A percentile compares a stretch with the other conserved stretches of the same genome.
phyloP scores from a whole-genome alignment of 2,113 vertebrate species.

The Salminus brasiliensis region DNA sequence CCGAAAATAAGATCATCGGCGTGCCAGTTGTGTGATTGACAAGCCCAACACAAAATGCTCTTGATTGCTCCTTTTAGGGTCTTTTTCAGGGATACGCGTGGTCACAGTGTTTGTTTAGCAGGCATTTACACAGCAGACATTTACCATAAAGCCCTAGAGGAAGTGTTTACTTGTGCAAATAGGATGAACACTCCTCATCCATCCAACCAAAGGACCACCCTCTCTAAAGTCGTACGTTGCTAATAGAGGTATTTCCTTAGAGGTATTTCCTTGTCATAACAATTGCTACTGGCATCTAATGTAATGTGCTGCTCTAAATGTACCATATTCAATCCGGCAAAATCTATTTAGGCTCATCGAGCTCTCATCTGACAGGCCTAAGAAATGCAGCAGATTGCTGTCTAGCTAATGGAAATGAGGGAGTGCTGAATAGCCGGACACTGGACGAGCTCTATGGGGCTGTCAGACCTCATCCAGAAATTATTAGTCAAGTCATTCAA shows the following conservation, averaged over 20 bases:
- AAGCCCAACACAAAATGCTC: neutral
- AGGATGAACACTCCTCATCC: neutral
- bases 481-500: conserved; percentile 60
- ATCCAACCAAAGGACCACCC: neutral
- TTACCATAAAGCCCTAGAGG: neutral
- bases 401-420: conserved; percentile 54
- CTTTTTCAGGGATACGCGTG: neutral
- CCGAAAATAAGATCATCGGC: neutral
- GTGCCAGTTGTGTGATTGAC: neutral
- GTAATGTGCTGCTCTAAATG: conserved; percentile 30
- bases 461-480: conserved; percentile 60
- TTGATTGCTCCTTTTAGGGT: neutral
- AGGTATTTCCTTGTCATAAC: conserved; percentile 26
- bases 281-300: conserved; percentile 37
- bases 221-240: neutral
- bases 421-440: conserved; percentile 52
- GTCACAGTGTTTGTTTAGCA: neutral
- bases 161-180: neutral
- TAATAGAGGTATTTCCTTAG: conserved; percentile 29
- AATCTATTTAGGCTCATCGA: conserved; percentile 47
- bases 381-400: conserved; percentile 49
- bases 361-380: conserved; percentile 35
- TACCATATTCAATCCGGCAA: conserved; percentile 49
- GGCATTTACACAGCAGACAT: neutral
- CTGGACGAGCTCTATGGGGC: conserved; percentile 40